Conservation (phyloP, 2,888 invertebrate genomes). For the Epistrophella euchroma region DNA sequence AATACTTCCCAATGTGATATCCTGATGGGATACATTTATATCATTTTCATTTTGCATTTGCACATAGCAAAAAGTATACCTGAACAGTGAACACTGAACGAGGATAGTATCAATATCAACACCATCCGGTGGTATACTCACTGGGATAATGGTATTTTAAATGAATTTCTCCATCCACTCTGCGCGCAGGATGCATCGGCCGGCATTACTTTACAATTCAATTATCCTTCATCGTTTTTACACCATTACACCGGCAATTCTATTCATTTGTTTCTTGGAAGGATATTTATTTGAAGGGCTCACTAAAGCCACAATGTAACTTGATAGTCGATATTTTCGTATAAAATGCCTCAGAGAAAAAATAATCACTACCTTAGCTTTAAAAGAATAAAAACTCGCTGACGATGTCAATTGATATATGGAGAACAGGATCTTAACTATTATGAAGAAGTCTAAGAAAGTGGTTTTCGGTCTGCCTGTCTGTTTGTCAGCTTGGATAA, state of each 20-base stretch:
- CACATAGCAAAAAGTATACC: neutral
- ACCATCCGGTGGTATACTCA: slow-evolving; percentile 23
- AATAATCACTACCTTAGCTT: neutral
- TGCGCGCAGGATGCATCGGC: neutral
- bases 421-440: neutral
- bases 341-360: neutral
- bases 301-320: neutral
- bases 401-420: neutral
- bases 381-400: neutral
- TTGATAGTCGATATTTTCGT: neutral
- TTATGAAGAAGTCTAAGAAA: too few relatives aligned
- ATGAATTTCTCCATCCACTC: slow-evolving; percentile 38
- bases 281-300: slow-evolving; percentile 19
- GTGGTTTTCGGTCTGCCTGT: too few relatives aligned
- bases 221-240: slow-evolving; percentile 65
- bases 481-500: too few relatives aligned
- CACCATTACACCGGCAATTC: slow-evolving; percentile 56
- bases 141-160: slow-evolving; percentile 61
- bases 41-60: slow-evolving; percentile 1
- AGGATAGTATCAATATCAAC: slow-evolving; percentile 20
- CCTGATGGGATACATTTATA: neutral
- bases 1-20: neutral
- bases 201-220: slow-evolving; percentile 43
- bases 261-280: slow-evolving; percentile 29
- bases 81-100: neutral